Evolutionary conservation across 2,888 invertebrate species (phyloP).

Genomic region (Lasioglossum calceatum): DNA sequence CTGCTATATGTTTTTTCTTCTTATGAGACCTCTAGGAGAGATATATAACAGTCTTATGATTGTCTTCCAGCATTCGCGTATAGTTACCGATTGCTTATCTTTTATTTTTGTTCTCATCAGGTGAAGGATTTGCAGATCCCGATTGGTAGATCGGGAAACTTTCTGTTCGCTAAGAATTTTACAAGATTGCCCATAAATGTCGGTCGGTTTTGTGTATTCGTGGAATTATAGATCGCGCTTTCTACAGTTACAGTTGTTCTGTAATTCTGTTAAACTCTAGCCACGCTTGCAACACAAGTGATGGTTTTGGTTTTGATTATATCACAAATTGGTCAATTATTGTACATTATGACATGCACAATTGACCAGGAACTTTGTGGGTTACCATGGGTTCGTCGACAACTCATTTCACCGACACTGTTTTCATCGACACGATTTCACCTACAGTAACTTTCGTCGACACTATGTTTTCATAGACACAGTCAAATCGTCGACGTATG

Average conservation of each 20-base stretch:
- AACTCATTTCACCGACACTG: too few relatives aligned
- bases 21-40: slow-evolving; percentile 10
- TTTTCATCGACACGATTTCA: too few relatives aligned
- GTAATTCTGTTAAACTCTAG: neutral
- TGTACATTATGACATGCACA: slow-evolving; percentile 12
- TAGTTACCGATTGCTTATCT: neutral
- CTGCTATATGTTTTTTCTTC: neutral
- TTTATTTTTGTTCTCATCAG: slow-evolving; percentile 12
- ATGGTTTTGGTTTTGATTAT: neutral
- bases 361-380: neutral
- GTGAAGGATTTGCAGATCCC: slow-evolving; percentile 15
- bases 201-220: slow-evolving; percentile 15
- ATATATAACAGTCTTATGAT: slow-evolving; percentile 19
- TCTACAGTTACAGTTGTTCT: slow-evolving; percentile 17
- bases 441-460: too few relatives aligned
- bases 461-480: too few relatives aligned
- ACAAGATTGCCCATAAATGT: slow-evolving; percentile 35
- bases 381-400: too few relatives aligned
- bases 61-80: slow-evolving; percentile 6
- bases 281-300: too few relatives aligned
- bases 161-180: slow-evolving; percentile 18
- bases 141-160: slow-evolving; percentile 1
- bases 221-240: slow-evolving; percentile 20
- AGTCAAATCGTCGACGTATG: too few relatives aligned
- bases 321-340: slow-evolving; percentile 17